A percentile compares a stretch with the other conserved stretches of the same genome.
Evolutionary conservation across 2,888 invertebrate genomes (phyloP).

Genomic region (Drosophila multiciliata): DNA sequence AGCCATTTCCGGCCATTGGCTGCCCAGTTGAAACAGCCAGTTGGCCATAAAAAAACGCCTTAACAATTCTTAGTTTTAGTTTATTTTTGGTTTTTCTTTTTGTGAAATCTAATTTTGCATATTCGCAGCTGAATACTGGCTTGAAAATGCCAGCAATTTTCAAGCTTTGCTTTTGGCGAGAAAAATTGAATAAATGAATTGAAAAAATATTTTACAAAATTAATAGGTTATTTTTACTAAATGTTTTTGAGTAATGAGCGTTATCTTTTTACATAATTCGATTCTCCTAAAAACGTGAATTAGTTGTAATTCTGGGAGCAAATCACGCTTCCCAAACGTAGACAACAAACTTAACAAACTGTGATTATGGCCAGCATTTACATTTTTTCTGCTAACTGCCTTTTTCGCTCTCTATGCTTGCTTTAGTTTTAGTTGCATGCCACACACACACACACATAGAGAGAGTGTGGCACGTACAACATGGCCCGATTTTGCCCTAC

Average conservation of each 20-base stretch:
- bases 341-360: background rate
- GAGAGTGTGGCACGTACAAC: background rate
- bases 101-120: slow-evolving; percentile 13
- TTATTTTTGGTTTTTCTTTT: background rate
- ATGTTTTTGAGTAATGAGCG: too few relatives aligned
- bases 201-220: too few relatives aligned
- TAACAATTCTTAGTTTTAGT: background rate
- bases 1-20: slow-evolving; percentile 66
- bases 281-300: background rate
- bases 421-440: slow-evolving; percentile 1
- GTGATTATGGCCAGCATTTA: background rate
- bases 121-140: background rate
- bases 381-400: background rate
- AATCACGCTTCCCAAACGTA: background rate
- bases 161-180: background rate
- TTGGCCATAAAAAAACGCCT: background rate
- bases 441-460: background rate
- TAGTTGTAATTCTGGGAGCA: background rate
- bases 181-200: background rate
- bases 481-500: slow-evolving; percentile 14
- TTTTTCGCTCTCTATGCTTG: too few relatives aligned
- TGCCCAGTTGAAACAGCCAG: slow-evolving; percentile 16
- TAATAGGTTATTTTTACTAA: too few relatives aligned
- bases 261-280: too few relatives aligned
- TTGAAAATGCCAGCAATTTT: background rate